Percentiles rank a stretch among this genome's conserved stretches.
These are phyloP conservation scores for Cataglyphis albicans DNA, from an alignment of 2,888 invertebrate genomes.

Conservation along the genomic window DNA sequence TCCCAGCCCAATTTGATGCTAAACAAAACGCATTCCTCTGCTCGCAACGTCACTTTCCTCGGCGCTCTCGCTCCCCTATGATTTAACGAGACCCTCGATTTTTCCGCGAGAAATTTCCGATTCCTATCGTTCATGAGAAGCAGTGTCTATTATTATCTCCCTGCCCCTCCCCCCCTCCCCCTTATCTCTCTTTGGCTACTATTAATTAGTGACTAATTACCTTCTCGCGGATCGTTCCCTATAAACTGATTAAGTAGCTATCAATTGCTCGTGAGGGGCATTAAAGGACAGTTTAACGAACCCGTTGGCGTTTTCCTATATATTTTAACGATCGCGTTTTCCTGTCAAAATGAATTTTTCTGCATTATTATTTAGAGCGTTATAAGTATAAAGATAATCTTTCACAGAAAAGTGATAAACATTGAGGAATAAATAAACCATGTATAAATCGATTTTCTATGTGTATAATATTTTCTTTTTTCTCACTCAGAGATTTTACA, in stretches of 20 bases:
- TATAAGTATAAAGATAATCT: background rate
- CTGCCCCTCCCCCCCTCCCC: background rate
- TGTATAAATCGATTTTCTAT: background rate
- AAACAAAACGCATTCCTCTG: conserved; percentile 64
- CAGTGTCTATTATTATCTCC: background rate
- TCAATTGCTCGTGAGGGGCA: conserved; percentile 58
- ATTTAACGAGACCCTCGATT: conserved; percentile 64
- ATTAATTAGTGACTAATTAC: conserved; percentile 74
- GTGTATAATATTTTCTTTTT: background rate
- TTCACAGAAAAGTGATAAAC: background rate
- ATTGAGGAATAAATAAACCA: background rate
- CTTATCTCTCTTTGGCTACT: conserved; percentile 35
- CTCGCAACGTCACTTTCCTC: conserved; percentile 26
- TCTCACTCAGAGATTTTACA: background rate
- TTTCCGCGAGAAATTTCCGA: conserved; percentile 63
- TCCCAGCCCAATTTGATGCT: conserved; percentile 69
- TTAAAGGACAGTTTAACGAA: conserved; percentile 59
- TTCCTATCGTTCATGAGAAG: conserved; percentile 70
- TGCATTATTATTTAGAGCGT: background rate
- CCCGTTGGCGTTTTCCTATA: background rate
- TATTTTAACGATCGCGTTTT: conserved; percentile 32
- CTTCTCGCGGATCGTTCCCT: conserved; percentile 31
- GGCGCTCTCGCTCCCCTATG: conserved; percentile 26
- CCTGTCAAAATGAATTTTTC: conserved; percentile 52
- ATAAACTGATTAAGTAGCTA: conserved; percentile 58